These are phyloP conservation scores for Gymnopithys bicolor DNA, from an alignment of 2,797 vertebrate species.

Conservation along the genomic window DNA sequence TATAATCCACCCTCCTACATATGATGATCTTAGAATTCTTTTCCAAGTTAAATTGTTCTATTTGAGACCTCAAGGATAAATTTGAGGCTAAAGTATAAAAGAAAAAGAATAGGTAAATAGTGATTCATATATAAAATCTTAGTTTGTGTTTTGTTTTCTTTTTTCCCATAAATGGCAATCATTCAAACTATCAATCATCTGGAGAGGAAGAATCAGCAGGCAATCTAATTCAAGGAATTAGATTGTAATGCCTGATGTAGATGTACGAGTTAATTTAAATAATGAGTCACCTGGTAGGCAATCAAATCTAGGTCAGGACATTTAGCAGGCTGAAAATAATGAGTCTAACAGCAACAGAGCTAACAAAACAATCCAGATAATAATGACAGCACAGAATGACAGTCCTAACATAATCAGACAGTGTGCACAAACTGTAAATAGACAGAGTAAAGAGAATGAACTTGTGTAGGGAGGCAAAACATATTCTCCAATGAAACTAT, in stretches of 20 bases:
- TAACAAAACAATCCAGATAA: slow-evolving; percentile 68
- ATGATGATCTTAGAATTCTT: not conserved
- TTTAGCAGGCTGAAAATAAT: slow-evolving; percentile 71
- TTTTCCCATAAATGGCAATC: slow-evolving; percentile 7
- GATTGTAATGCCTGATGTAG: slow-evolving; percentile 63
- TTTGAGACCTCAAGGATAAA: not conserved
- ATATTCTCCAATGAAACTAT: slow-evolving; percentile 61
- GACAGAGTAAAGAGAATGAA: slow-evolving; percentile 57
- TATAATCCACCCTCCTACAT: not conserved
- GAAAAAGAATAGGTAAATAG: not conserved
- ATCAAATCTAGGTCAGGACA: slow-evolving; percentile 74
- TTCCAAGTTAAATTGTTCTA: not conserved
- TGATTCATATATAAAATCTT: not conserved
- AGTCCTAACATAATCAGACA: slow-evolving; percentile 60
- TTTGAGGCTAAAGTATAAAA: not conserved
- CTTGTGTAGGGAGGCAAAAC: slow-evolving; percentile 39
- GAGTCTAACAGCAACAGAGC: slow-evolving; percentile 60
- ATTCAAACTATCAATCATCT: slow-evolving; percentile 56
- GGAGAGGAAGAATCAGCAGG: slow-evolving; percentile 60
- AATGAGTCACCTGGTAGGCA: slow-evolving; percentile 72
- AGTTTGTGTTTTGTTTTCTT: not conserved
- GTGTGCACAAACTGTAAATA: slow-evolving; percentile 52
- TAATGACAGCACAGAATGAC: slow-evolving; percentile 64
- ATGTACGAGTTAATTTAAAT: slow-evolving; percentile 71
- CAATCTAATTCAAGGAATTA: slow-evolving; percentile 67